A percentile compares a stretch with the other conserved stretches of the same genome.
These are phyloP conservation scores for Acanthoscelides obtectus DNA, from an alignment of 2,888 invertebrate species.

Conservation along the genomic window DNA sequence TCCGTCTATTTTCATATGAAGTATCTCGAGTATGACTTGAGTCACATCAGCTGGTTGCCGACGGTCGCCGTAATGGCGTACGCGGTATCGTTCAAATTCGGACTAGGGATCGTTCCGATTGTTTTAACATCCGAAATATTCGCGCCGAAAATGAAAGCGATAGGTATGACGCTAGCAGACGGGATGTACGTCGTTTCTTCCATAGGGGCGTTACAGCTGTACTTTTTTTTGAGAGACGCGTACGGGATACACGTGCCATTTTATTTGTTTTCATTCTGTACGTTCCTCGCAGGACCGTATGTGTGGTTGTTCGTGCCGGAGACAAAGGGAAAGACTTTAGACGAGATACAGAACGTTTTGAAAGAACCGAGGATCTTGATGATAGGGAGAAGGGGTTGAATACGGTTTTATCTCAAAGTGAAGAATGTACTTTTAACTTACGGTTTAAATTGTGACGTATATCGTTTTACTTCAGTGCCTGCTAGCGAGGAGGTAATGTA, in stretches of 20 bases:
- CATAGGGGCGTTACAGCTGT: constrained; percentile 37
- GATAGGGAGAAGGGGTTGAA: not conserved
- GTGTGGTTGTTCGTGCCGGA: constrained; percentile 38
- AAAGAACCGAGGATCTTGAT: constrained; percentile 25
- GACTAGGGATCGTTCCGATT: constrained; percentile 42
- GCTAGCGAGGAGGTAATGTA: too few relatives aligned
- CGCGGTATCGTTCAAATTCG: constrained; percentile 39
- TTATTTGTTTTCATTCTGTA: constrained; percentile 36
- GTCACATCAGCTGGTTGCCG: constrained; percentile 30
- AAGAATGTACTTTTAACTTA: too few relatives aligned
- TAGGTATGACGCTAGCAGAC: constrained; percentile 42
- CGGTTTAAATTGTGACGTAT: too few relatives aligned
- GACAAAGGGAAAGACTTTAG: constrained; percentile 41
- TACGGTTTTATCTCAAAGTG: too few relatives aligned
- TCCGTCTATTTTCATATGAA: constrained; percentile 41
- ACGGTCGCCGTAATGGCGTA: constrained; percentile 38
- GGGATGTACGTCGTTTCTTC: constrained; percentile 39
- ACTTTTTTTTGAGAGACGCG: constrained; percentile 30
- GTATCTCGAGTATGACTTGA: constrained; percentile 30
- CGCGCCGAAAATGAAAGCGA: constrained; percentile 42
- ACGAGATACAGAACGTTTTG: constrained; percentile 41
- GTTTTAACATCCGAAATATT: constrained; percentile 43
- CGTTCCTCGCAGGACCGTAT: constrained; percentile 36
- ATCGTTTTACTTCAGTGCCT: too few relatives aligned
- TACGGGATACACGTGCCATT: constrained; percentile 42